phyloP scores from a whole-genome alignment of 1,140 invertebrate genomes.

The Heliconius himera region DNA sequence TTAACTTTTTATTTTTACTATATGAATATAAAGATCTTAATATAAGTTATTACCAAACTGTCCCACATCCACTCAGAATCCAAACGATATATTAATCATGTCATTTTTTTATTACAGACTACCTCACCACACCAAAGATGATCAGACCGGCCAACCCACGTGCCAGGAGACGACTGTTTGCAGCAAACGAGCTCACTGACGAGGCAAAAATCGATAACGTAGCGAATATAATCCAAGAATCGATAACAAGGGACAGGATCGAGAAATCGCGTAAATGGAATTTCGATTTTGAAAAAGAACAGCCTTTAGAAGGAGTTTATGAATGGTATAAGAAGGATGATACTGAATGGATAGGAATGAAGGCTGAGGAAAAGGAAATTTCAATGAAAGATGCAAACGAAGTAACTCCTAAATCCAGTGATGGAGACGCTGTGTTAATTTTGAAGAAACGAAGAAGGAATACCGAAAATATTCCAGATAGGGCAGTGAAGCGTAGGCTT shows the following conservation, averaged over 20 bases:
- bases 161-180: constrained; percentile 55
- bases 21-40: too few species aligned
- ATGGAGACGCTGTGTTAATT: constrained; percentile 39
- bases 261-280: constrained; percentile 58
- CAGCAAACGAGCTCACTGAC: constrained; percentile 45
- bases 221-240: constrained; percentile 56
- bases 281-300: constrained; percentile 63
- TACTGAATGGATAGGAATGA: background rate
- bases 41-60: too few species aligned
- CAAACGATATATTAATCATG: too few species aligned
- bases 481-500: constrained; percentile 50
- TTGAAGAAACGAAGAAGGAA: constrained; percentile 52
- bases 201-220: constrained; percentile 57
- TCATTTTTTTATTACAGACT: constrained; percentile 53
- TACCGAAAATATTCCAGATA: constrained; percentile 35
- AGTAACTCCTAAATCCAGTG: constrained; percentile 48
- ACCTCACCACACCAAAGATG: constrained; percentile 60
- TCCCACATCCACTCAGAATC: too few species aligned
- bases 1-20: too few species aligned
- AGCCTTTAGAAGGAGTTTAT: background rate
- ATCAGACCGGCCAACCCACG: constrained; percentile 45
- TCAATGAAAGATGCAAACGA: constrained; percentile 52
- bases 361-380: constrained; percentile 30
- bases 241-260: constrained; percentile 40
- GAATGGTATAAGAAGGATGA: constrained; percentile 31